phyloP scores from a whole-genome alignment of 2,113 vertebrate genomes.

The Microtus montanus region DNA sequence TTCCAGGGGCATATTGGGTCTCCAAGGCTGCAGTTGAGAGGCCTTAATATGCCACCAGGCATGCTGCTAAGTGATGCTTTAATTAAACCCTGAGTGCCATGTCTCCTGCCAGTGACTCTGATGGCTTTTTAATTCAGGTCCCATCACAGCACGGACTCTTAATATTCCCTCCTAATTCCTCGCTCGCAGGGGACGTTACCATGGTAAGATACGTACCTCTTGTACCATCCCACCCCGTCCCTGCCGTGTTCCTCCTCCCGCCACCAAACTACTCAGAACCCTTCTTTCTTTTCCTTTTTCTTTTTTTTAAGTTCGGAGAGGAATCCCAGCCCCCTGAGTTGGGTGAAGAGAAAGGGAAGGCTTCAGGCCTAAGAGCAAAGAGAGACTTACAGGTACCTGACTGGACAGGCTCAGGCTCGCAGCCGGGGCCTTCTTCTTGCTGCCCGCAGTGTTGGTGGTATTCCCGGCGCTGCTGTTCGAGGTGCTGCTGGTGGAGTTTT shows the following conservation, averaged over 20 bases:
- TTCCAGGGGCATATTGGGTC: not conserved
- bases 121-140: conserved; percentile 60
- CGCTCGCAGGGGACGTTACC: conserved; percentile 6
- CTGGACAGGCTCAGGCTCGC: conserved; percentile 98
- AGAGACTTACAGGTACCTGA: conserved; percentile 99
- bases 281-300: not conserved
- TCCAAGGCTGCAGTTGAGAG: not conserved
- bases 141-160: conserved; percentile 37
- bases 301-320: not conserved
- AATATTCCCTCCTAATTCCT: not conserved
- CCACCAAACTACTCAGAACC: not conserved
- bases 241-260: not conserved
- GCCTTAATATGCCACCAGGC: conserved; percentile 21
- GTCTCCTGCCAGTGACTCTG: conserved; percentile 67
- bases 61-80: conserved; percentile 52
- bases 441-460: conserved; percentile 87
- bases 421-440: conserved; percentile 96
- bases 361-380: conserved; percentile 85
- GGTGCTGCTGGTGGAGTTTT: conserved; percentile 98
- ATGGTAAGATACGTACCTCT: not conserved
- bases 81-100: conserved; percentile 66
- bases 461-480: conserved; percentile 95
- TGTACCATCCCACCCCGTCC: not conserved
- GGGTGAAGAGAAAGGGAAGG: conserved; percentile 13
- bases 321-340: not conserved